A percentile compares a stretch with the other conserved stretches of the same genome.
Conservation (phyloP, 2,888 invertebrate species). For the Diabrotica balteata region DNA sequence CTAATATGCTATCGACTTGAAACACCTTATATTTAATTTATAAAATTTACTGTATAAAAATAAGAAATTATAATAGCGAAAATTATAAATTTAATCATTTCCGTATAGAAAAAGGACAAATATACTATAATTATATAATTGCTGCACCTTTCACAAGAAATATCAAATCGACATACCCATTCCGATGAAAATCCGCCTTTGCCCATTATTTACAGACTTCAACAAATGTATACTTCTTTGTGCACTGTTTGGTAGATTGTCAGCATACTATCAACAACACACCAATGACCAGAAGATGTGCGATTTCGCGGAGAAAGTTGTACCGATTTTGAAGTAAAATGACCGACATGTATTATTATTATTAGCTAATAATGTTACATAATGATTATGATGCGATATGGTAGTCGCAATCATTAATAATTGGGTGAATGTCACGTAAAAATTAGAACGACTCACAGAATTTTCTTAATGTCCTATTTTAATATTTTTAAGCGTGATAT, state of each 20-base stretch:
- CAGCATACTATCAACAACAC: conserved; percentile 3
- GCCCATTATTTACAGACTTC: conserved; percentile 15
- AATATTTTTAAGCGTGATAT: neutral
- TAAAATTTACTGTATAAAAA: too few relatives aligned
- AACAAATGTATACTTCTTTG: neutral
- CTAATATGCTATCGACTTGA: too few relatives aligned
- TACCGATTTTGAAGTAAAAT: conserved; percentile 18
- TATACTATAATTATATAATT: too few relatives aligned
- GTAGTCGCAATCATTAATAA: conserved; percentile 1
- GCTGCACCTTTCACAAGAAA: too few relatives aligned
- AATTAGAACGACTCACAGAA: too few relatives aligned
- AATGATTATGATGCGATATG: neutral
- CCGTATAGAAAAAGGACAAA: too few relatives aligned
- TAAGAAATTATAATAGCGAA: too few relatives aligned
- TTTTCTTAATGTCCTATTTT: too few relatives aligned
- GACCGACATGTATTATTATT: conserved; percentile 11
- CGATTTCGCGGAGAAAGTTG: conserved; percentile 29
- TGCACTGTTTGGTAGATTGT: conserved; percentile 4
- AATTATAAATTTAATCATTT: too few relatives aligned
- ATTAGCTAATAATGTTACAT: conserved; percentile 19
- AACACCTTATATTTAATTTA: too few relatives aligned
- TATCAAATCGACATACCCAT: conserved; percentile 22
- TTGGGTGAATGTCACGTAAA: too few relatives aligned
- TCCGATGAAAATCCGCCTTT: conserved; percentile 20
- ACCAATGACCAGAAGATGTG: conserved; percentile 14